These are phyloP conservation scores for Ptilorrhoa leucosticta DNA, from an alignment of 2,113 vertebrate species.

Conservation along the genomic window DNA sequence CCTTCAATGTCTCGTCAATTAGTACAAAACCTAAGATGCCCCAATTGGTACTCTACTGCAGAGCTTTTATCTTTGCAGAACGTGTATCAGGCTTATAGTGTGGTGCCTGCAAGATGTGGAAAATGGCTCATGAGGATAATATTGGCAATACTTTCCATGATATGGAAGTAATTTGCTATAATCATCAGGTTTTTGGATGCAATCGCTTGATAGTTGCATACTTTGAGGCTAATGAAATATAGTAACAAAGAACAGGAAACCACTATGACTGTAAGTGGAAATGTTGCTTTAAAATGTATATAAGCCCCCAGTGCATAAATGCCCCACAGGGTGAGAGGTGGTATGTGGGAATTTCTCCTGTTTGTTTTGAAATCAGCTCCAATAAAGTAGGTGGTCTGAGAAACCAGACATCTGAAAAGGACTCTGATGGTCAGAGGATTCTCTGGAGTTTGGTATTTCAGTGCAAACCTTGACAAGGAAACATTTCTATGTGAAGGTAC, in stretches of 20 bases:
- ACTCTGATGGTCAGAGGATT: not conserved
- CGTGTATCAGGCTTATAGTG: fast-evolving
- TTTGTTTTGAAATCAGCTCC: not conserved
- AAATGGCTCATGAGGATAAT: not conserved
- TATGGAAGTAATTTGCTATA: constrained; percentile 10
- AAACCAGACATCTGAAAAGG: not conserved
- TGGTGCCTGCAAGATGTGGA: not conserved
- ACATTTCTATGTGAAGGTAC: not conserved
- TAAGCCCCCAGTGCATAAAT: not conserved
- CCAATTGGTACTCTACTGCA: not conserved
- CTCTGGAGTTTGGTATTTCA: not conserved
- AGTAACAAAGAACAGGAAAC: constrained; percentile 3
- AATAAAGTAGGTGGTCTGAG: not conserved
- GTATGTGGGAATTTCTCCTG: not conserved
- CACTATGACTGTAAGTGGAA: not conserved
- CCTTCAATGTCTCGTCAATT: not conserved
- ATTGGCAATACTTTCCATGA: not conserved
- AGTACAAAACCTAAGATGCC: not conserved
- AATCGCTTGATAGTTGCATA: constrained; percentile 18
- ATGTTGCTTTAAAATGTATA: not conserved
- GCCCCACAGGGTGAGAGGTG: not conserved
- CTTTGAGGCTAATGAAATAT: constrained; percentile 8
- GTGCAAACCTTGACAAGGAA: not conserved
- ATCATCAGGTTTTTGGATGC: not conserved
- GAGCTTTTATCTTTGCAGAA: not conserved